A percentile compares a stretch with the other conserved stretches of the same genome.
phyloP scores from a whole-genome alignment of 2,888 invertebrate genomes.

The Brenthis ino region DNA sequence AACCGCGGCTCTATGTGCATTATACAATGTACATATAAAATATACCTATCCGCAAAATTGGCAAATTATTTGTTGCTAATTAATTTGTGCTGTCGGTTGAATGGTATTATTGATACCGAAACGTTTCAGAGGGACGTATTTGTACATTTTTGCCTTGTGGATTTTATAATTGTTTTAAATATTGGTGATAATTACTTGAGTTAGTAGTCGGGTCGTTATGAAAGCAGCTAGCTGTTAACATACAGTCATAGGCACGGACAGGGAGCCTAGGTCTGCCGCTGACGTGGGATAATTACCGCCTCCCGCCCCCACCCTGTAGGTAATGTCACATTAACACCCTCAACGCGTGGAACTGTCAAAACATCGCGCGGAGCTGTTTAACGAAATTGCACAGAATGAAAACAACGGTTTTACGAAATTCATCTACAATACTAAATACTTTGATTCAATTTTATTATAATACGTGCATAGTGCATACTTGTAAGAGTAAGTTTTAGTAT shows the following conservation, averaged over 20 bases:
- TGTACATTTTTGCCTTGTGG: not conserved
- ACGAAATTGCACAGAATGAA: conserved; percentile 66
- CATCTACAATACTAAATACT: conserved; percentile 23
- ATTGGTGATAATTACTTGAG: conserved; percentile 31
- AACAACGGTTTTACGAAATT: conserved; percentile 49
- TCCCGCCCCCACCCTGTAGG: conserved; percentile 46
- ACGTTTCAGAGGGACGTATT: not conserved
- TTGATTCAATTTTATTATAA: not conserved
- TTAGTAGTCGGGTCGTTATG: conserved; percentile 43
- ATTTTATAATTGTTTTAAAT: conserved; percentile 1
- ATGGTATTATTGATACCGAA: conserved; percentile 1
- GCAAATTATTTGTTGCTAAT: conserved; percentile 35
- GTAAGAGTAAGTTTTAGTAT: no score
- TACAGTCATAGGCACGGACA: conserved; percentile 63
- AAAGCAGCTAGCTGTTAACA: conserved; percentile 45
- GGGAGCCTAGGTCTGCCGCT: conserved; percentile 74
- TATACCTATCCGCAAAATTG: conserved; percentile 31
- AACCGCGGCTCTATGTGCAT: conserved; percentile 47
- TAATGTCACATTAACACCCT: conserved; percentile 81
- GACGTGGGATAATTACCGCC: conserved; percentile 80
- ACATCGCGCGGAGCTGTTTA: conserved; percentile 66
- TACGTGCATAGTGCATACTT: no score
- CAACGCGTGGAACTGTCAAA: conserved; percentile 73
- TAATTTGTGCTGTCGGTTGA: conserved; percentile 30
- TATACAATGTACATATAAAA: conserved; percentile 37